Evolutionary conservation across 2,888 invertebrate species (phyloP).

Genomic region (Orthonevra nobilis): DNA sequence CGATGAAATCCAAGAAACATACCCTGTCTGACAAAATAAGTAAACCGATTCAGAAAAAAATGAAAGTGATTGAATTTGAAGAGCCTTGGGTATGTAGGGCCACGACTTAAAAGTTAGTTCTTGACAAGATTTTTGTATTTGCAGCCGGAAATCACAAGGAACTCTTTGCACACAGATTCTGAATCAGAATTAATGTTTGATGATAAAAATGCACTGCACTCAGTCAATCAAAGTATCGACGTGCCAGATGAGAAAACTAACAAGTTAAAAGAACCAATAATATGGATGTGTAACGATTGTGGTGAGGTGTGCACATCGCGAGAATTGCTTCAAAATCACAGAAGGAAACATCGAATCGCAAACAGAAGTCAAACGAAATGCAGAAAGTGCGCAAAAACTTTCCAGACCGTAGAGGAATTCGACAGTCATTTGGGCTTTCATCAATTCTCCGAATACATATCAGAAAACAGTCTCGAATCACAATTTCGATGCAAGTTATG

Average conservation of each 20-base stretch:
- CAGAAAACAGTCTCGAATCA: neutral
- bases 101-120: neutral
- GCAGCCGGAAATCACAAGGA: slow-evolving; percentile 16
- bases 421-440: slow-evolving; percentile 17
- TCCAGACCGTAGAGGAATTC: neutral
- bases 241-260: neutral
- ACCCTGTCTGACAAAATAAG: too few species aligned
- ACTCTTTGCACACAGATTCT: slow-evolving; percentile 11
- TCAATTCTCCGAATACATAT: neutral
- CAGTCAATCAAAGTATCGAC: neutral
- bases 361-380: slow-evolving; percentile 1
- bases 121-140: neutral
- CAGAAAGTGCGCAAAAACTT: neutral
- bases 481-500: slow-evolving; percentile 29
- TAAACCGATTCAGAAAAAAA: too few species aligned
- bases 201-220: too few species aligned
- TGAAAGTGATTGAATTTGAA: neutral
- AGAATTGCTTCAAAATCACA: slow-evolving; percentile 4
- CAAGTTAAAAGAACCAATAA: neutral
- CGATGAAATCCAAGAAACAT: too few species aligned
- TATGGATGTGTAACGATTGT: slow-evolving; percentile 28
- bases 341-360: neutral
- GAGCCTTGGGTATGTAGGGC: slow-evolving; percentile 14
- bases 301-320: slow-evolving; percentile 8
- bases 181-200: too few species aligned